These are phyloP conservation scores for Propsilocerus akamusi DNA, from an alignment of 1,140 invertebrate genomes.

Conservation along the genomic window DNA sequence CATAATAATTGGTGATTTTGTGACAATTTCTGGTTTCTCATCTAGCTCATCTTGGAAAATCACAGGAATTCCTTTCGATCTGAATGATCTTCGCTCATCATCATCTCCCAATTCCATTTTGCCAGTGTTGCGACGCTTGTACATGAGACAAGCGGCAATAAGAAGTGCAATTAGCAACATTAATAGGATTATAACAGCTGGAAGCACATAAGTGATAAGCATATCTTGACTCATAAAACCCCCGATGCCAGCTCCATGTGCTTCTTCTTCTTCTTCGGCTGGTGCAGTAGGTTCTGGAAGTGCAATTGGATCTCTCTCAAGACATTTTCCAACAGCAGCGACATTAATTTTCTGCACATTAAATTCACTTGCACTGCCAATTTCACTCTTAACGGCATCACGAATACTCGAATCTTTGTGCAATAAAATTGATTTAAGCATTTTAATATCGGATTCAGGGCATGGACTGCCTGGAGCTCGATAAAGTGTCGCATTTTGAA, in stretches of 20 bases:
- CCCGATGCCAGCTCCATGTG: slow-evolving; percentile 28
- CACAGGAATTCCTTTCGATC: slow-evolving; percentile 81
- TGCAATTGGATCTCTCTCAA: slow-evolving; percentile 8
- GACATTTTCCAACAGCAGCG: slow-evolving; percentile 27
- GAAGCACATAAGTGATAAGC: slow-evolving; percentile 76
- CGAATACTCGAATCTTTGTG: slow-evolving; percentile 39
- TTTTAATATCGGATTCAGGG: slow-evolving; percentile 51
- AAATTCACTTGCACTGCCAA: slow-evolving; percentile 66
- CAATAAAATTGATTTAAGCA: slow-evolving; percentile 46
- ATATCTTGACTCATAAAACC: slow-evolving; percentile 48
- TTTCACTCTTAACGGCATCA: slow-evolving; percentile 44
- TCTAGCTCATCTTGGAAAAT: slow-evolving; percentile 90
- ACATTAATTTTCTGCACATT: slow-evolving; percentile 52
- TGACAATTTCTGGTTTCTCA: slow-evolving; percentile 69
- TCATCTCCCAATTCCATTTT: slow-evolving; percentile 62
- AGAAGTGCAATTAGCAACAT: slow-evolving; percentile 76
- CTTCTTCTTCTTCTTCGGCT: slow-evolving; percentile 18
- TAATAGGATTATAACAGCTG: slow-evolving; percentile 69
- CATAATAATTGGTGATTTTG: slow-evolving; percentile 79
- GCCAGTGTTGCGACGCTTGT: slow-evolving; percentile 61
- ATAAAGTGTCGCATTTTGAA: slow-evolving; percentile 44
- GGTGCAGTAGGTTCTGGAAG: slow-evolving; percentile 2
- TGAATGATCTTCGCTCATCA: slow-evolving; percentile 61
- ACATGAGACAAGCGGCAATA: slow-evolving; percentile 72
- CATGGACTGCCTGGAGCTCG: slow-evolving; percentile 35